Evolutionary conservation across 2,113 vertebrate species (phyloP).

Genomic region (Mastomys natalensis): DNA sequence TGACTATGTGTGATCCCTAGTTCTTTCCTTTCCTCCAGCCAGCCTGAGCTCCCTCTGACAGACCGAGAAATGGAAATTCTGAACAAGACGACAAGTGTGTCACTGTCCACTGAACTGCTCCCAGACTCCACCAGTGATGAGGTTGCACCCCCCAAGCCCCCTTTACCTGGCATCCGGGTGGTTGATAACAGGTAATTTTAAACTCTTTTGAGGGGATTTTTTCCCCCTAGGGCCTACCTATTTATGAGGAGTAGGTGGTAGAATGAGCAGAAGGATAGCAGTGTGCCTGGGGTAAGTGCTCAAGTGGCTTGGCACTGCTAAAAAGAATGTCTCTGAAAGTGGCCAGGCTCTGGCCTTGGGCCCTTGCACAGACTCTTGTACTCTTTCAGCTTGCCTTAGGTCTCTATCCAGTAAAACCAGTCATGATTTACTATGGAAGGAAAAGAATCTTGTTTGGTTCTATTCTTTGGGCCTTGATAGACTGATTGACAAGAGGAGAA

Average conservation of each 20-base stretch:
- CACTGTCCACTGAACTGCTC: constrained; percentile 87
- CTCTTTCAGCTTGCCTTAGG: not conserved
- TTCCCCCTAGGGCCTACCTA: not conserved
- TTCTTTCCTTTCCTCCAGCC: constrained; percentile 82
- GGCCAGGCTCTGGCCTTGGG: accelerated
- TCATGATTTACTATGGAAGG: not conserved
- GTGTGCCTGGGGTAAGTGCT: not conserved
- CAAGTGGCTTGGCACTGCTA: not conserved
- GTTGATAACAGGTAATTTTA: constrained; percentile 93
- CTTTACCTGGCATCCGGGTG: constrained; percentile 95
- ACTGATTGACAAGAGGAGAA: not conserved
- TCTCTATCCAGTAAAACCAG: not conserved
- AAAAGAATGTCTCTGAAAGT: not conserved
- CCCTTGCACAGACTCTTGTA: not conserved
- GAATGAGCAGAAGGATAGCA: not conserved
- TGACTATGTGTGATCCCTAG: not conserved
- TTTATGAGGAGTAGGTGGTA: not conserved
- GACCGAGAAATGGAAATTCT: constrained; percentile 94
- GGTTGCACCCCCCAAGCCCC: constrained; percentile 96
- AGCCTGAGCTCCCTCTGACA: constrained; percentile 90
- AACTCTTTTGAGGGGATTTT: not conserved
- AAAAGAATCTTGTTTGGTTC: not conserved
- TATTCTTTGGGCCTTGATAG: not conserved
- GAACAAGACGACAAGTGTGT: constrained; percentile 88
- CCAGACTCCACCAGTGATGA: constrained; percentile 91